Base-by-base conservation (phyloP, 2,888 invertebrate species). In the Leucozona laternaria region DNA sequence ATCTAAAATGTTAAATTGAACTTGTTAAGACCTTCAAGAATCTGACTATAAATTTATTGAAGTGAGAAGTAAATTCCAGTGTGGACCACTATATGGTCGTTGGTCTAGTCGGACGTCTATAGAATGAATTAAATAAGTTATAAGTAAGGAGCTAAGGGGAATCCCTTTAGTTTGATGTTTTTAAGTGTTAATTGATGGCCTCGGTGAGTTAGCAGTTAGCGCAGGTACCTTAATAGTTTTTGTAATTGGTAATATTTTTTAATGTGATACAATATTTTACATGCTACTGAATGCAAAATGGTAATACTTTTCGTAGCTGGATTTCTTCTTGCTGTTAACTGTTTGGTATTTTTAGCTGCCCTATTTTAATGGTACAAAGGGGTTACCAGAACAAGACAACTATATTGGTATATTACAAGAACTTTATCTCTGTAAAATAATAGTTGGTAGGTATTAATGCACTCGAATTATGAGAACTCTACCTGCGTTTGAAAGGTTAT, bases 121-220 rank as follows among this genome's bases (percentile, higher is more conserved):
- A 11, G 31, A 17, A 17, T 31, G 11, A 31, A n/a, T 17, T 17
- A 31, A 34, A 34, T 34, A 34, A n/a, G 6, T 22, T 4, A 15
- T 53, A 4, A 11, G 5, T 2, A 11, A 17, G 34, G 11, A 34
- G 34, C 7, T 31, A 3, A 7, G 25, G 66, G 31, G 20, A 13
- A 48, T 31, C 31, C 66, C 66, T 66, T 48, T 45, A 34, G 34
- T 48, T 66, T 31, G 31, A 34, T 66, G 45, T 66, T 31, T 34
- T 22, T 20, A 31, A 20, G 66, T 66, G 64, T 20, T 66, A 66
- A 48, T 66, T 66, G 17, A 1, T 17, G 4, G 34, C 10, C 2
- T 34, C n/a, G n/a, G n/a, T n/a, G n/a, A n/a, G n/a, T 34, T 60
- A 1, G 2, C 7, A 8, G 31, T 8, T 43, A 60, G 60, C 37